Conservation (phyloP, 2,113 vertebrate genomes). For the Panurus biarmicus region DNA sequence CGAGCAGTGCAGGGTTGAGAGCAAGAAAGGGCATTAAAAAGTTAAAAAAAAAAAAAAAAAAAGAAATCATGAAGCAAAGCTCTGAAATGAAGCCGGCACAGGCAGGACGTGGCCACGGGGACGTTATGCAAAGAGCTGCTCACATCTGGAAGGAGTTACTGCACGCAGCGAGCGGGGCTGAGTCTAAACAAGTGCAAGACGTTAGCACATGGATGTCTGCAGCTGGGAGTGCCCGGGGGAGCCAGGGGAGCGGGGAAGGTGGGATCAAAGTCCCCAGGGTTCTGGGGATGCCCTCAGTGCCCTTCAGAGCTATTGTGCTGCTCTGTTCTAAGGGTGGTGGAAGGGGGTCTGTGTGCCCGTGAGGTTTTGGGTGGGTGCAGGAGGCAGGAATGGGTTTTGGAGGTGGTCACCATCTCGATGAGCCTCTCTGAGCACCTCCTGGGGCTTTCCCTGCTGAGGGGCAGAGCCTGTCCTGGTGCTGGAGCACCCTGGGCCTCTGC, state of each 20-base stretch:
- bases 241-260: neutral
- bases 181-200: conserved; percentile 42
- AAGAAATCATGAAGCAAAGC: too few species aligned
- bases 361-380: neutral
- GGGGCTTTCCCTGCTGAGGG: neutral
- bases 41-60: neutral
- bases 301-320: neutral
- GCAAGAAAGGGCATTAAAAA: neutral
- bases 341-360: too few species aligned
- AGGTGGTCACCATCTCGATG: accelerated
- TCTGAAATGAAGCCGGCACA: accelerated
- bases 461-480: neutral
- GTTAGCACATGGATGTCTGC: neutral
- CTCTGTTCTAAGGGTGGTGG: too few species aligned
- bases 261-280: neutral
- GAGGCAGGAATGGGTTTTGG: neutral
- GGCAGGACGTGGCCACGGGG: neutral
- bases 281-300: neutral
- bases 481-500: neutral
- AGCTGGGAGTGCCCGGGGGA: neutral
- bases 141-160: conserved; percentile 54
- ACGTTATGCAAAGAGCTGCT: neutral
- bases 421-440: accelerated
- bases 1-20: neutral
- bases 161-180: neutral